Percentiles rank a stretch among this genome's conserved stretches.
phyloP scores from a whole-genome alignment of 1,140 invertebrate species.

The Drosophila obscura region DNA sequence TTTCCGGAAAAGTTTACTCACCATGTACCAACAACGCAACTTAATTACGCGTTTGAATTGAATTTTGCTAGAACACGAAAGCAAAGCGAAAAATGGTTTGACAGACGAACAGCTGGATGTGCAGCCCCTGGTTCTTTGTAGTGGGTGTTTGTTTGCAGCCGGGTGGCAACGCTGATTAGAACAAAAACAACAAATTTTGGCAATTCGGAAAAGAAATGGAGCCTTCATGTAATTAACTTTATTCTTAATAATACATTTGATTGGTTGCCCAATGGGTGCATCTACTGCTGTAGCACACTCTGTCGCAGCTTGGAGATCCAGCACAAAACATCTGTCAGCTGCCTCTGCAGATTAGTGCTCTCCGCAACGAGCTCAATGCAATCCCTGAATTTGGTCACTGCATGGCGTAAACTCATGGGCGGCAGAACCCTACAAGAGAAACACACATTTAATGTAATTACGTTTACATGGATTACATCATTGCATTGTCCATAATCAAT shows the following conservation, averaged over 20 bases:
- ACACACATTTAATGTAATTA: neutral
- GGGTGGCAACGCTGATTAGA: no score
- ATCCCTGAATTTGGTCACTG: conserved; percentile 87
- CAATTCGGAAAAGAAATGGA: neutral
- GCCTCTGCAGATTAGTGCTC: conserved; percentile 86
- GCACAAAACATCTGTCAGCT: conserved; percentile 76
- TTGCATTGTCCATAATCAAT: no score
- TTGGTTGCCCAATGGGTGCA: neutral
- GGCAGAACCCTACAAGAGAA: conserved; percentile 85
- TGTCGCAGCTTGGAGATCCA: conserved; percentile 49
- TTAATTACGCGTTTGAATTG: conserved; percentile 45
- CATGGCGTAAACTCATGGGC: conserved; percentile 86
- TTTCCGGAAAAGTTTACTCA: neutral
- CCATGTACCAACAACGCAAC: conserved; percentile 17
- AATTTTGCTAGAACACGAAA: conserved; percentile 50
- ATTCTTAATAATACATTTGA: conserved; percentile 37
- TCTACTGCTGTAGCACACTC: conserved; percentile 15
- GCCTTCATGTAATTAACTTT: conserved; percentile 21
- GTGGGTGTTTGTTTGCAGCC: no score
- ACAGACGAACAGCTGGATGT: neutral
- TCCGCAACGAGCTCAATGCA: conserved; percentile 85
- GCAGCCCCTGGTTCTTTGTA: no score
- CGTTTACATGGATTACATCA: no score
- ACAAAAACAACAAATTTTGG: no score
- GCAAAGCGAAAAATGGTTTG: conserved; percentile 33